A percentile compares a stretch with the other conserved stretches of the same genome.
Evolutionary conservation across 2,113 vertebrate species (phyloP).

Genomic region (Pipra filicauda): DNA sequence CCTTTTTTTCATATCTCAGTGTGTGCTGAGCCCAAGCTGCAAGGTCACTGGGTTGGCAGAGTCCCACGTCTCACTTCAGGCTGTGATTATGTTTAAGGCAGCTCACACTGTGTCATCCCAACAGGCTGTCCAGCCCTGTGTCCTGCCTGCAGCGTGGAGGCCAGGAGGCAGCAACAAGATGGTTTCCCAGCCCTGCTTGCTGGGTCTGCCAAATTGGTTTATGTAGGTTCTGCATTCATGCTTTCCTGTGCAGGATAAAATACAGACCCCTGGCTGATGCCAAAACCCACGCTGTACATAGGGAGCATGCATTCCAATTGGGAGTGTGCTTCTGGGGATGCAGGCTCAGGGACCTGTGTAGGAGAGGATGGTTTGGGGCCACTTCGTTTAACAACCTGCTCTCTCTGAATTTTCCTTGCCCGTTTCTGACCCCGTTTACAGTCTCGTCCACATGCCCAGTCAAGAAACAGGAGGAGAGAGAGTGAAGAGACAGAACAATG

Average conservation of each 20-base stretch:
- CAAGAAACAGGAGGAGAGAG: neutral
- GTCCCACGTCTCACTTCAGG: neutral
- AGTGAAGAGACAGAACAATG: neutral
- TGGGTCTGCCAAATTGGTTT: neutral
- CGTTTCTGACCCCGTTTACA: neutral
- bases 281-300: accelerated
- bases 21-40: neutral
- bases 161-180: neutral
- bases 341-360: neutral
- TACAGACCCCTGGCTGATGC: neutral
- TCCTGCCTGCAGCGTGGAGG: neutral
- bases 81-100: neutral
- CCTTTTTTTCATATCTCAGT: neutral
- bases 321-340: neutral
- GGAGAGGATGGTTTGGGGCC: neutral
- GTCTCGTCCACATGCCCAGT: accelerated
- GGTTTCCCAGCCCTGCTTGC: neutral
- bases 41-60: neutral
- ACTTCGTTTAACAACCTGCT: neutral
- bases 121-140: accelerated
- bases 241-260: neutral
- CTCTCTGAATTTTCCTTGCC: neutral
- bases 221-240: neutral
- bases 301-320: accelerated
- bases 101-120: neutral